These are phyloP conservation scores for Desmophyllum pertusum DNA, from an alignment of 92 coral and sea anemone species.

Conservation along the genomic window DNA sequence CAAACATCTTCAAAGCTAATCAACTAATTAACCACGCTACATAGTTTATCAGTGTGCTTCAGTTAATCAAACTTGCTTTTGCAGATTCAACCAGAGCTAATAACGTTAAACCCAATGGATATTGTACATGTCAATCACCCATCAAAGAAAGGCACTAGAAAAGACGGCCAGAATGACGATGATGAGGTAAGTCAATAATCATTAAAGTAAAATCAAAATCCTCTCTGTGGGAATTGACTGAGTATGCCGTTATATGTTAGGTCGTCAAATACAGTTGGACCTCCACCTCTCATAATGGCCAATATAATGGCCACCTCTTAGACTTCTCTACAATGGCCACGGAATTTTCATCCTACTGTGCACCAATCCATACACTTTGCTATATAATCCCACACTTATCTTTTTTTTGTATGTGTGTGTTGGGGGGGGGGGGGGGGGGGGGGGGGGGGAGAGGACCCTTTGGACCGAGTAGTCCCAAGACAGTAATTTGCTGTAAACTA, in stretches of 20 bases:
- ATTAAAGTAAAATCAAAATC: background rate
- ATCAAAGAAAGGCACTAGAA: constrained; percentile 37
- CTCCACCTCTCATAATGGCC: no score
- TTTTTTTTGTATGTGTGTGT: no score
- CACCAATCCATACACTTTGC: no score
- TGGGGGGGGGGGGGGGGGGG: no score
- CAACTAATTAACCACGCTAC: background rate
- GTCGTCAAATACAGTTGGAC: background rate
- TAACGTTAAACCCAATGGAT: constrained; percentile 87
- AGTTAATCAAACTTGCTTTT: background rate
- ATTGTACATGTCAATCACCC: constrained; percentile 67
- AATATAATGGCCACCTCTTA: no score
- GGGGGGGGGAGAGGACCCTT: no score
- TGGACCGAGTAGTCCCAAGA: no score
- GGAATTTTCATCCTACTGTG: no score
- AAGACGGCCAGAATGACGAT: constrained; percentile 28
- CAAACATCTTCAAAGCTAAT: background rate
- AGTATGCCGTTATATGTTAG: background rate
- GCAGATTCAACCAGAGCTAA: constrained; percentile 97
- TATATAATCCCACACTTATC: no score
- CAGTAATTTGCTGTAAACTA: no score
- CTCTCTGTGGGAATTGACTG: background rate
- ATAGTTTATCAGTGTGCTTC: background rate
- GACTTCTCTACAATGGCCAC: no score
- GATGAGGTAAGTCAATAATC: constrained; percentile 36